Conservation (phyloP, 53 echinoderm and acorn worm species). For the Echinarachnius parma region DNA sequence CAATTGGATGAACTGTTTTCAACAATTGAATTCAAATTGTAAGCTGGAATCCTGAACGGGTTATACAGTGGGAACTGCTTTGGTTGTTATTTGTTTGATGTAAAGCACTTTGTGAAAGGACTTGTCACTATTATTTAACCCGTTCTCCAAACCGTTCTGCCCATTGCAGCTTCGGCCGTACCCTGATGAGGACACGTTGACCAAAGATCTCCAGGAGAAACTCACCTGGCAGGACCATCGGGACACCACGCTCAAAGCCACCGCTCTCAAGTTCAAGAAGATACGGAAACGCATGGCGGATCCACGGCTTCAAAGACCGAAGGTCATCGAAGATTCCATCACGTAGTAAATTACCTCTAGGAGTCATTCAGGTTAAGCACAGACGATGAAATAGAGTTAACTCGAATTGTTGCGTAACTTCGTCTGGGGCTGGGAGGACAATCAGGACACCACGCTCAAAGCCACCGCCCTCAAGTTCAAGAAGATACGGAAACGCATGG, state of each 20-base stretch:
- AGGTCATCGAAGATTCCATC: slow-evolving; percentile 3
- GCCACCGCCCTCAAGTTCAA: slow-evolving; percentile 73
- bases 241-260: slow-evolving; percentile 62
- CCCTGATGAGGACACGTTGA: slow-evolving; percentile 77
- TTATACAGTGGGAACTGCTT: too few species aligned
- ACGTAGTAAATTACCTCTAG: too few species aligned
- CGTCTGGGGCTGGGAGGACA: slow-evolving; percentile 84
- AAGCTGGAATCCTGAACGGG: too few species aligned
- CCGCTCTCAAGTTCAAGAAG: slow-evolving; percentile 67
- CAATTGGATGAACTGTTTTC: too few species aligned
- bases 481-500: slow-evolving; percentile 49
- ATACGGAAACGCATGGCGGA: slow-evolving; percentile 50
- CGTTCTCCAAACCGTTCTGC: too few species aligned
- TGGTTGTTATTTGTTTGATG: too few species aligned
- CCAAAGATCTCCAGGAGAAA: slow-evolving; percentile 77
- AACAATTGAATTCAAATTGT: too few species aligned
- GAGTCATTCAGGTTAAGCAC: too few species aligned
- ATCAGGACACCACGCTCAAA: slow-evolving; percentile 64
- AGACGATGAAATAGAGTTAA: too few species aligned
- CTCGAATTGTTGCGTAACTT: too few species aligned
- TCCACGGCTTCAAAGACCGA: slow-evolving; percentile 50
- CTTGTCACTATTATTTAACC: too few species aligned
- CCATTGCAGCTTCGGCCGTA: slow-evolving; percentile 84
- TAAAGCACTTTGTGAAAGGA: too few species aligned
- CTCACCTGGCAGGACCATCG: slow-evolving; percentile 85